These are phyloP conservation scores for Rhopalosiphum maidis DNA, from an alignment of 1,140 invertebrate genomes.

Conservation along the genomic window DNA sequence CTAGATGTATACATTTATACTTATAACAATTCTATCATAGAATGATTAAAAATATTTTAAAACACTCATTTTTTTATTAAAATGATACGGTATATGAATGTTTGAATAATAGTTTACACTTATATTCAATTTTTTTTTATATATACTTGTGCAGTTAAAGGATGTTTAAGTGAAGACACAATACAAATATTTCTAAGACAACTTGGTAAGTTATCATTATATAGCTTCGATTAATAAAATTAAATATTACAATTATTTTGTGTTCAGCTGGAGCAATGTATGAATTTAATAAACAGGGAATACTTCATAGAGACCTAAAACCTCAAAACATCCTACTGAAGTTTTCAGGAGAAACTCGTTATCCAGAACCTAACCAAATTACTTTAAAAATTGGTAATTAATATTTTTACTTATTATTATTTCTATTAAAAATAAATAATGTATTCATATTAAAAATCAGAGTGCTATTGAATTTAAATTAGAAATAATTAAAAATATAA, in stretches of 20 bases:
- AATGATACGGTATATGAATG: neutral
- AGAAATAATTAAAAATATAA: neutral
- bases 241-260: conserved; percentile 41
- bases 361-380: conserved; percentile 90
- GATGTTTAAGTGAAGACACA: conserved; percentile 95
- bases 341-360: conserved; percentile 77
- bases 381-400: conserved; percentile 89
- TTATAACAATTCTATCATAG: conserved; percentile 36
- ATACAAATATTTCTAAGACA: conserved; percentile 94
- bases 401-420: neutral
- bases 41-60: neutral
- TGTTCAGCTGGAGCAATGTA: conserved; percentile 90
- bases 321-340: conserved; percentile 95
- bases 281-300: conserved; percentile 92
- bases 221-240: conserved; percentile 48
- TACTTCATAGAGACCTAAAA: conserved; percentile 98
- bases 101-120: neutral
- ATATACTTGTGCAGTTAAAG: conserved; percentile 71
- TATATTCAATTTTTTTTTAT: conserved; percentile 48
- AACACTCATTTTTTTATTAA: neutral
- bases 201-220: conserved; percentile 72
- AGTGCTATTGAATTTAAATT: neutral
- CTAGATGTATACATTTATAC: neutral
- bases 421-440: neutral
- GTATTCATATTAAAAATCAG: no score